These are phyloP conservation scores for Typhlichthys subterraneus DNA, from an alignment of 2,797 vertebrate genomes.

Conservation along the genomic window DNA sequence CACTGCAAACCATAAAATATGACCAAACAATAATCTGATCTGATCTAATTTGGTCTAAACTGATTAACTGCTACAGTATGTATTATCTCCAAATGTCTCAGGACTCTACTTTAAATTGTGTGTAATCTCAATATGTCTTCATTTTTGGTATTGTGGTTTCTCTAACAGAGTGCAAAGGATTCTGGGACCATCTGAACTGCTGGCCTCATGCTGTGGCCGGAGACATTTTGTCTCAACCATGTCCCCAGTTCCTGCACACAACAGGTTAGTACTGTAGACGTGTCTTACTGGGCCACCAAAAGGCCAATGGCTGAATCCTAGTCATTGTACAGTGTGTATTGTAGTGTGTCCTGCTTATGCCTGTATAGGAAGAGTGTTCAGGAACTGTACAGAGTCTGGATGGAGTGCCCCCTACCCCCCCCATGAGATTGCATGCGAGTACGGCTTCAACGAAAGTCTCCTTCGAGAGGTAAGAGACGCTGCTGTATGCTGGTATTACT, in stretches of 20 bases:
- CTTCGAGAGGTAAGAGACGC: constrained; percentile 27
- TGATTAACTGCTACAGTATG: no score
- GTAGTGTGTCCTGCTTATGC: neutral
- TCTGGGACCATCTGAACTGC: constrained; percentile 86
- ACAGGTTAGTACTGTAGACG: constrained; percentile 41
- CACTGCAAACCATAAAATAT: no score
- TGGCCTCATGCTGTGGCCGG: constrained; percentile 78
- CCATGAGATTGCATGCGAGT: constrained; percentile 80
- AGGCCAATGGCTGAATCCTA: neutral
- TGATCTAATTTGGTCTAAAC: no score
- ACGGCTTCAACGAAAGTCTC: constrained; percentile 66
- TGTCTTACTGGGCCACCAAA: constrained; percentile 6
- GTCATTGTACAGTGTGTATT: no score
- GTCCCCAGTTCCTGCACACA: constrained; percentile 75
- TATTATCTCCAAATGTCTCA: neutral
- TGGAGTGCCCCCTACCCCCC: constrained; percentile 81
- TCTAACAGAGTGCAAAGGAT: constrained; percentile 71
- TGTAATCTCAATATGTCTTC: neutral
- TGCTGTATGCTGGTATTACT: neutral
- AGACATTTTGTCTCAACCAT: constrained; percentile 74
- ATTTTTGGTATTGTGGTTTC: neutral
- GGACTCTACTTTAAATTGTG: neutral
- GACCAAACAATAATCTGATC: no score
- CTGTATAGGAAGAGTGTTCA: constrained; percentile 76
- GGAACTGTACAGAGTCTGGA: constrained; percentile 81